Conservation (phyloP, 2,797 vertebrate species). For the Enteromius thamalakanensis region DNA sequence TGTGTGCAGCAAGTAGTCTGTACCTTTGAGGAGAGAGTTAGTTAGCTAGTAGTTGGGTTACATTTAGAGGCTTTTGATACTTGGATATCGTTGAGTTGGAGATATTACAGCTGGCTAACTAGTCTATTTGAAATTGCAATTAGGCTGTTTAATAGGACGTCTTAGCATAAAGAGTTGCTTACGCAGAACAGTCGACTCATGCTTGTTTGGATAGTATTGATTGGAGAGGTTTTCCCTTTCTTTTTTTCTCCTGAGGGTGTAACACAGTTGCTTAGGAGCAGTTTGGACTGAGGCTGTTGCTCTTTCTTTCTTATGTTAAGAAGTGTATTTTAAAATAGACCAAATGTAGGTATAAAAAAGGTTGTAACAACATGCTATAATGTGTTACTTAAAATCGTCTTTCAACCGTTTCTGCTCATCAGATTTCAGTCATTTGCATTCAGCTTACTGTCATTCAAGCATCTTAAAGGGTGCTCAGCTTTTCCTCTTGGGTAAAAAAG, state of each 20-base stretch:
- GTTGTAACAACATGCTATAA: not conserved
- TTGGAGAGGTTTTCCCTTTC: not conserved
- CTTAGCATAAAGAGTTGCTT: not conserved
- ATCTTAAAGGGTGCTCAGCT: not conserved
- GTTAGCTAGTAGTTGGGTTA: not conserved
- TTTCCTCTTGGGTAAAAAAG: not conserved
- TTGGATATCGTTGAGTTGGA: not conserved
- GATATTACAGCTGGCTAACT: not conserved
- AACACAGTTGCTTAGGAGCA: not conserved
- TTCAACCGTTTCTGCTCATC: not conserved
- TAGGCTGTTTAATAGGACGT: not conserved
- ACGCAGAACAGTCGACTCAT: constrained; percentile 3
- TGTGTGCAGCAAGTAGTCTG: not conserved
- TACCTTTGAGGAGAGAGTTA: too few species aligned
- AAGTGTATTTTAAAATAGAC: not conserved
- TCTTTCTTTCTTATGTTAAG: not conserved
- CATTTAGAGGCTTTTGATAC: not conserved
- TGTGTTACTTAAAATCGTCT: not conserved
- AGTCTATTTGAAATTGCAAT: not conserved
- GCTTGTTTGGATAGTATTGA: constrained; percentile 25
- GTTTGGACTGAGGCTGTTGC: not conserved
- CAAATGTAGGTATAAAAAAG: not conserved
- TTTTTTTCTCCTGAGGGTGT: not conserved
- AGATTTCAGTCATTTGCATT: not conserved
- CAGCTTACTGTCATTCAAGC: not conserved